phyloP scores from a whole-genome alignment of 1,140 invertebrate species.

The Trichomalopsis sarcophagae region DNA sequence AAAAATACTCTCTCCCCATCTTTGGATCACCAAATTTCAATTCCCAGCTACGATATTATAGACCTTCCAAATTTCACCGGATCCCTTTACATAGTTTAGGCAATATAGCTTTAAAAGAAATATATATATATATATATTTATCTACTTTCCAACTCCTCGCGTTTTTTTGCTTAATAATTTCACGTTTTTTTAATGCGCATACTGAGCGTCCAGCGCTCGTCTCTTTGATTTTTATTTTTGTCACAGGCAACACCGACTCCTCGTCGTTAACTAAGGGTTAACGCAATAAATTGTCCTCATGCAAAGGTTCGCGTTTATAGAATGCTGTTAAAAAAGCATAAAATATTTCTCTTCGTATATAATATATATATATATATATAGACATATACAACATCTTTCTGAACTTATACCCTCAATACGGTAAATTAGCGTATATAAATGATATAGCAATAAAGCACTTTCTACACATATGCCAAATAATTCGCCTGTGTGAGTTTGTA shows the following conservation, averaged over 20 bases:
- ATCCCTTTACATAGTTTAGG: constrained; percentile 1
- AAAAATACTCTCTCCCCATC: neutral
- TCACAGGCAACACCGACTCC: constrained; percentile 18
- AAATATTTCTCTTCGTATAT: neutral
- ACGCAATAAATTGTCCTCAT: neutral
- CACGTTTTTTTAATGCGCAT: neutral
- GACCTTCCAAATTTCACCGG: constrained; percentile 23
- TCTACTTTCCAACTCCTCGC: neutral
- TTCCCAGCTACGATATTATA: neutral
- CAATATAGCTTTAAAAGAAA: constrained; percentile 37
- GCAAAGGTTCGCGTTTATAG: neutral
- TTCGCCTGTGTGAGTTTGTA: neutral
- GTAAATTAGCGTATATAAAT: neutral
- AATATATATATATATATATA: neutral
- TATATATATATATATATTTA: constrained; percentile 35
- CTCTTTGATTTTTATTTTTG: constrained; percentile 6
- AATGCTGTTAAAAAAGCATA: neutral
- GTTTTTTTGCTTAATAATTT: neutral
- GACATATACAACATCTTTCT: neutral
- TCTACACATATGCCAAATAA: constrained; percentile 41
- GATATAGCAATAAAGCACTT: constrained; percentile 11
- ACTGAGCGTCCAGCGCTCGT: constrained; percentile 46
- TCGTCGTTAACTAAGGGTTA: neutral
- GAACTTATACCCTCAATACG: neutral
- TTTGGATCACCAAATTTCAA: neutral